A percentile compares a stretch with the other conserved stretches of the same genome.
These are phyloP conservation scores for Trachelus iudaicus DNA, from an alignment of 2,888 invertebrate genomes.

Conservation along the genomic window DNA sequence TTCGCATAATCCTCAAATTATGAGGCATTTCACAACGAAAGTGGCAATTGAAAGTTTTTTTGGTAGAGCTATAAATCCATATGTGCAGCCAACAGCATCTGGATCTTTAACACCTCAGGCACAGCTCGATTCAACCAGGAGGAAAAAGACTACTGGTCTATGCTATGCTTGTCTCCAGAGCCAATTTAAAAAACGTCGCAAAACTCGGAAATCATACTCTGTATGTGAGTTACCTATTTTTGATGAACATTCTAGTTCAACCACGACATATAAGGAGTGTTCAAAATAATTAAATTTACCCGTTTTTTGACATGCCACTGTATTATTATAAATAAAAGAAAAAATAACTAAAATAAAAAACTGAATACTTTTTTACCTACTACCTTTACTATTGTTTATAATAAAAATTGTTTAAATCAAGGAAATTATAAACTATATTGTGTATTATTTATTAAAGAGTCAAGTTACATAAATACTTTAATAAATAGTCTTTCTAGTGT, in stretches of 20 bases:
- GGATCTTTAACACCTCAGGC: conserved; percentile 19
- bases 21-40: conserved; percentile 26
- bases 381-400: conserved; percentile 20
- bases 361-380: conserved; percentile 11
- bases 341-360: conserved; percentile 17
- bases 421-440: conserved; percentile 16
- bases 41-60: conserved; percentile 25
- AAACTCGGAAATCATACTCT: conserved; percentile 22
- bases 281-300: conserved; percentile 19
- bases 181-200: conserved; percentile 25
- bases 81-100: conserved; percentile 25
- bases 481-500: too few species aligned
- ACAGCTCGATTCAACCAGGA: conserved; percentile 26
- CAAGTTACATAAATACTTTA: too few species aligned
- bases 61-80: conserved; percentile 24
- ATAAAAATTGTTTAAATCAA: conserved; percentile 22
- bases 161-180: conserved; percentile 23
- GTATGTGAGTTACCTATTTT: conserved; percentile 22
- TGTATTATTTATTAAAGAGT: conserved; percentile 20
- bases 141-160: conserved; percentile 25
- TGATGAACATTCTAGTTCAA: conserved; percentile 21
- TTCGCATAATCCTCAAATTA: conserved; percentile 14
- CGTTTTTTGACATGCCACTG: conserved; percentile 14
- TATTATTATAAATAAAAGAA: too few species aligned
- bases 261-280: conserved; percentile 23